Evolutionary conservation across 1,140 invertebrate species (phyloP).

Genomic region (Drosophila bocqueti): DNA sequence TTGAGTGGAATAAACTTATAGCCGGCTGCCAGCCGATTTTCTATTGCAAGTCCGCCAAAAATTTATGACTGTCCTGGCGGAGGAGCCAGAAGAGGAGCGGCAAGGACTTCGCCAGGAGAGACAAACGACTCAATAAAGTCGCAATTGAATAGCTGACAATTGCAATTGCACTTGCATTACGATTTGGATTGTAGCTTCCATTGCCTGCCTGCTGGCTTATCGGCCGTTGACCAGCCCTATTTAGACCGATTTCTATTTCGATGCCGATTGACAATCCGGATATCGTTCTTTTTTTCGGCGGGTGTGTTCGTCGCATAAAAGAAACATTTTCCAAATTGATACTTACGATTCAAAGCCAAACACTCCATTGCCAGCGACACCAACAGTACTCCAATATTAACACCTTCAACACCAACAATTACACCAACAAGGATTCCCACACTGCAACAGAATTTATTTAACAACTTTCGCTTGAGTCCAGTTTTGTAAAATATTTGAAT

Average conservation of each 20-base stretch:
- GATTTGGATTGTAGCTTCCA: conserved; percentile 31
- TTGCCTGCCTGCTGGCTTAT: conserved; percentile 36
- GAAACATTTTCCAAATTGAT: conserved; percentile 82
- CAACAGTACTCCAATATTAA: conserved; percentile 5
- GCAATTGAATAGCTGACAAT: conserved; percentile 76
- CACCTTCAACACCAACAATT: background rate
- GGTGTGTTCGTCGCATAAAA: conserved; percentile 70
- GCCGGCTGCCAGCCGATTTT: conserved; percentile 50
- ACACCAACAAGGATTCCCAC: background rate
- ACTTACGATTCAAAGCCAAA: conserved; percentile 81
- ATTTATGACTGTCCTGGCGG: conserved; percentile 60
- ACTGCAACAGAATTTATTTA: background rate
- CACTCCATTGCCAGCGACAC: conserved; percentile 66
- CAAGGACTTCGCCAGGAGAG: conserved; percentile 1
- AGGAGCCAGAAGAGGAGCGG: background rate
- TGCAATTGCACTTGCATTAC: conserved; percentile 63
- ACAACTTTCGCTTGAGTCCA: background rate
- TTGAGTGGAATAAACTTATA: conserved; percentile 82
- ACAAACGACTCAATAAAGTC: conserved; percentile 58
- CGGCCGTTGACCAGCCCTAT: conserved; percentile 3
- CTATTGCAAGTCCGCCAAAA: conserved; percentile 39
- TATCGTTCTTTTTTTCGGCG: background rate
- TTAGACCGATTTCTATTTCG: background rate
- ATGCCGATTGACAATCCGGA: background rate
- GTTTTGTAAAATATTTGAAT: background rate